Conservation (phyloP, 1,140 invertebrate genomes). For the Aphelenchoides fujianensis region DNA sequence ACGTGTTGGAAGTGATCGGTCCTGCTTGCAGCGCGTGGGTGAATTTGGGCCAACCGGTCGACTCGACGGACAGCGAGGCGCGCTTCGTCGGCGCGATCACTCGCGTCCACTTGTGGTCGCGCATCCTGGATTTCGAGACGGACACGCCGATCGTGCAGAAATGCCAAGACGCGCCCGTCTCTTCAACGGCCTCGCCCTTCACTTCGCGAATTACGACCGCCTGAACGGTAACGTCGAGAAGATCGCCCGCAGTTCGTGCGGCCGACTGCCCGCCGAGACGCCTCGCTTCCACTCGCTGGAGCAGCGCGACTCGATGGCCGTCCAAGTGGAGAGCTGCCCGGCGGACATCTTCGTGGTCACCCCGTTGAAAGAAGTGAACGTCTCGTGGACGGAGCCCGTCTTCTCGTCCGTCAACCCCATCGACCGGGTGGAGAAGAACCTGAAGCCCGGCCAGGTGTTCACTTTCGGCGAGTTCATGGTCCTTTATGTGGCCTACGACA, state of each 20-base stretch:
- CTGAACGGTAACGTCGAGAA: conserved; percentile 59
- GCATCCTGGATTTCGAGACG: conserved; percentile 80
- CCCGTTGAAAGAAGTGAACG: conserved; percentile 81
- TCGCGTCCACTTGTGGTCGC: conserved; percentile 88
- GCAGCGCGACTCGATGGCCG: conserved; percentile 77
- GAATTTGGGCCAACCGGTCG: conserved; percentile 74
- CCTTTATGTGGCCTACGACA: conserved; percentile 86
- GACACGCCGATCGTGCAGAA: conserved; percentile 74
- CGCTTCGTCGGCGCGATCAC: conserved; percentile 86
- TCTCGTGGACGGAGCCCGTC: conserved; percentile 87
- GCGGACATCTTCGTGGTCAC: conserved; percentile 84
- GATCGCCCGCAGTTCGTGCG: conserved; percentile 57
- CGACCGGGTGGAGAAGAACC: conserved; percentile 79
- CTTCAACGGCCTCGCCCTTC: conserved; percentile 78
- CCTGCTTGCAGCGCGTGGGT: conserved; percentile 75
- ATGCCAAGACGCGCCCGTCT: conserved; percentile 71
- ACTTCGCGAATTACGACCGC: conserved; percentile 88
- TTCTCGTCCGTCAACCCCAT: conserved; percentile 77
- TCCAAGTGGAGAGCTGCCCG: conserved; percentile 81
- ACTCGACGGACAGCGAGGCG: conserved; percentile 25
- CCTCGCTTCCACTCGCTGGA: conserved; percentile 73
- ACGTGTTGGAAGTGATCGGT: conserved; percentile 4
- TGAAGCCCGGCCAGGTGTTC: conserved; percentile 82
- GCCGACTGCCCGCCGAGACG: conserved; percentile 70
- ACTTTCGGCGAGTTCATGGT: conserved; percentile 88